A percentile compares a stretch with the other conserved stretches of the same genome.
Conservation (phyloP, 1,140 invertebrate genomes). For the Camponotus vicinus region DNA sequence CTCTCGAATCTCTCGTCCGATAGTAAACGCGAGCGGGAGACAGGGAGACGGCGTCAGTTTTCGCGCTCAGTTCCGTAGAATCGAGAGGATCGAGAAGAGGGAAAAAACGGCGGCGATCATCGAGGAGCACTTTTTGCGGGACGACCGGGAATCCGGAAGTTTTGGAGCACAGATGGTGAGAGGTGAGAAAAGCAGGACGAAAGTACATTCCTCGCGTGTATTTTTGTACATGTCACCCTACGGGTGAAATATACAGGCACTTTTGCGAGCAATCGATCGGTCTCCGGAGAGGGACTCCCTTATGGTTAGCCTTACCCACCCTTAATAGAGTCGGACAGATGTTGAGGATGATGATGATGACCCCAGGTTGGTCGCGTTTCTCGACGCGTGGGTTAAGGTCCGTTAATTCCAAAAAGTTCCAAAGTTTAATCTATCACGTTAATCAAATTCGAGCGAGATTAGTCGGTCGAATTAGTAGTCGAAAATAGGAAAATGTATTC, state of each 20-base stretch:
- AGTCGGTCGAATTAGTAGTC: neutral
- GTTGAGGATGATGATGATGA: conserved; percentile 27
- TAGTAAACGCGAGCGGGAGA: neutral
- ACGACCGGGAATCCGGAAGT: conserved; percentile 22
- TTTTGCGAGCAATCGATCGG: conserved; percentile 43
- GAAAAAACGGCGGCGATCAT: conserved; percentile 41
- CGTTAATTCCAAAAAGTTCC: neutral
- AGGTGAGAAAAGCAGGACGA: conserved; percentile 52
- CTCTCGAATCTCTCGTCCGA: neutral
- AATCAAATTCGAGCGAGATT: conserved; percentile 26
- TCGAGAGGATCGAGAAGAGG: too few relatives aligned
- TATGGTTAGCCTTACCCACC: conserved; percentile 26
- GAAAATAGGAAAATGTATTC: neutral
- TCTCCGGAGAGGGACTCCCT: conserved; percentile 12
- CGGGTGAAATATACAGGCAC: conserved; percentile 19
- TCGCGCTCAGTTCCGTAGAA: neutral
- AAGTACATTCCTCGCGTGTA: neutral
- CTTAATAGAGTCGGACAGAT: conserved; percentile 29
- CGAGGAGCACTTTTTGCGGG: conserved; percentile 36
- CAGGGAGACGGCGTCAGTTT: conserved; percentile 1
- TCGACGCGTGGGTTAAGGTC: conserved; percentile 34
- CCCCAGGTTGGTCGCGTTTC: neutral
- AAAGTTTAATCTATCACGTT: conserved; percentile 4
- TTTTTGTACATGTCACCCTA: neutral
- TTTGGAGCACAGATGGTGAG: conserved; percentile 71